Percentiles rank a stretch among this genome's conserved stretches.
Conservation (phyloP, 2,113 vertebrate species). For the Mus spicilegus region DNA sequence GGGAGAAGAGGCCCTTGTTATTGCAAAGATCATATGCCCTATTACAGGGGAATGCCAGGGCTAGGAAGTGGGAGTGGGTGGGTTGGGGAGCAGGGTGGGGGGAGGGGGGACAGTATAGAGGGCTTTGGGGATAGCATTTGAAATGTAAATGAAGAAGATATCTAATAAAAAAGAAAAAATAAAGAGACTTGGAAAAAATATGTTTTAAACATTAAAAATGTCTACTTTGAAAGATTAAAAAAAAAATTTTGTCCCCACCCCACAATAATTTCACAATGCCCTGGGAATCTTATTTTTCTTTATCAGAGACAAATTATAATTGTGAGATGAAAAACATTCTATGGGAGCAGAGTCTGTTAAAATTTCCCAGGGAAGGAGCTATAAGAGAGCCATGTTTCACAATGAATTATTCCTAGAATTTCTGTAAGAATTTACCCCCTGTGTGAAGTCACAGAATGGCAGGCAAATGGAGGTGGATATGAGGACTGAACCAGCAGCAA, state of each 20-base stretch:
- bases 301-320: background rate
- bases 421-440: background rate
- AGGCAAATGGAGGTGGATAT: background rate
- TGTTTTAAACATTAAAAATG: no score
- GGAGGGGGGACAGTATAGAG: no score
- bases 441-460: background rate
- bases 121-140: no score
- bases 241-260: rapidly evolving
- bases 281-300: background rate
- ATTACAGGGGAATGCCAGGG: no score
- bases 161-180: no score
- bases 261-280: background rate
- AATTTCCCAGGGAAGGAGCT: conserved; percentile 14
- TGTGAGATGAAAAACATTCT: background rate
- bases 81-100: no score
- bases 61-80: no score
- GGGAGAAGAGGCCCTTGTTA: no score
- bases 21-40: no score
- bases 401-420: background rate
- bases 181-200: no score
- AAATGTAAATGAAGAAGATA: no score
- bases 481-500: background rate
- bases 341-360: background rate
- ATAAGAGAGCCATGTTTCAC: background rate
- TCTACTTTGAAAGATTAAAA: no score